A percentile compares a stretch with the other conserved stretches of the same genome.
Evolutionary conservation across 1,140 invertebrate genomes (phyloP).

Genomic region (Ridgeia piscesae): DNA sequence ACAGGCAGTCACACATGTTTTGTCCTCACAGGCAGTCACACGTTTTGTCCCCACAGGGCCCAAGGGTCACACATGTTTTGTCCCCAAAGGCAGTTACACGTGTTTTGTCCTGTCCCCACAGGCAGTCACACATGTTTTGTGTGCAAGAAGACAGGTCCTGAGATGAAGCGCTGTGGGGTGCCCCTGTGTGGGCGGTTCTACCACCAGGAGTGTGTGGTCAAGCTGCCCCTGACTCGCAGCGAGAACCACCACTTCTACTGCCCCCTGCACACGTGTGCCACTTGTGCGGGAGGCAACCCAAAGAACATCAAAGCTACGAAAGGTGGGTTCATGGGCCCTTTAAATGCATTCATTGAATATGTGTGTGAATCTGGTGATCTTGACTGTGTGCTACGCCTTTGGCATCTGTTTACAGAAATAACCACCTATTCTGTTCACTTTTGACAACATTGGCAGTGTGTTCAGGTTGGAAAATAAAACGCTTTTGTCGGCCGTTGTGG

Average conservation of each 20-base stretch:
- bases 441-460: no score
- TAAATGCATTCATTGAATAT: neutral
- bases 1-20: no score
- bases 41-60: no score
- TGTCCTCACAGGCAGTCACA: no score
- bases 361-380: no score
- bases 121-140: conserved; percentile 80
- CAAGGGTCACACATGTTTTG: no score
- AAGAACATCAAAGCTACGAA: conserved; percentile 45
- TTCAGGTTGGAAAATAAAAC: no score
- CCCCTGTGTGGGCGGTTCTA: conserved; percentile 60
- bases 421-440: no score
- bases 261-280: conserved; percentile 86
- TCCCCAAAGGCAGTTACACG: neutral
- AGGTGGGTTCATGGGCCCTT: conserved; percentile 37
- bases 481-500: no score
- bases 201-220: conserved; percentile 59
- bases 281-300: conserved; percentile 82
- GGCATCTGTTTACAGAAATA: no score
- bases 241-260: conserved; percentile 64
- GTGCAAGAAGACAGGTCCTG: conserved; percentile 61
- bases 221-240: conserved; percentile 44
- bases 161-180: conserved; percentile 58
- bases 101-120: conserved; percentile 46
- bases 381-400: no score